Base-by-base conservation (phyloP, 2,888 invertebrate species). In the Drosophila parthenogenetica region DNA sequence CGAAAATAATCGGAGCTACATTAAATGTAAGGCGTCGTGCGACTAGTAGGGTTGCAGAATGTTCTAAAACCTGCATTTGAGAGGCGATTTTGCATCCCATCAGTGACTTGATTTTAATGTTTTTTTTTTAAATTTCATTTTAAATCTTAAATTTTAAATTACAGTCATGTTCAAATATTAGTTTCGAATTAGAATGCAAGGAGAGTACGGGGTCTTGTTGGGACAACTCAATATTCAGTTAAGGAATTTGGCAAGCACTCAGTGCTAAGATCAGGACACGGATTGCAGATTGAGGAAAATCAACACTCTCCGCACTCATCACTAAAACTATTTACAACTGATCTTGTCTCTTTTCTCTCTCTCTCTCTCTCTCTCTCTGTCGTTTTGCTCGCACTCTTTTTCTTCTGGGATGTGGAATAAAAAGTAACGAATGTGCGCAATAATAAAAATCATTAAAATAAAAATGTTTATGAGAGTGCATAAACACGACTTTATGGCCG, bases 381-480 rank as follows among this genome's bases (percentile, higher is more conserved):
- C 22, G 22, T 22, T 1, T 16, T 69, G 61, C 22, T 22, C 29
- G 29, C 29, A 8, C 5, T 29, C 29, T 29, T 8, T 29, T 8
- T 29, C 29, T 29, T 2, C 29, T 29, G 11, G 35, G 35, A 8
- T 35, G 35, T 35, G 35, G 35, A 13, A 85, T 86, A 87, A 82
- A 84, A 89, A 83, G 79, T 87, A 83, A 80, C 80, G 88, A 89
- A 89, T 85, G 82, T 87, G 88, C 81, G 86, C 87, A 90, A 89
- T 87, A 90, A 90, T 87, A 88, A 90, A 89, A 90, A 87, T 90
- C 89, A 89, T 90, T 90, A 90, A 90, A 90, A 87, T 90, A 77
- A 90, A 89, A 89, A 90, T 90, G 82, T 90, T 90, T 90, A 90
- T 90, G 90, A 89, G 85, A 86, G 89, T 83, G 89, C 89, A 86